These are phyloP conservation scores for Eulemur albifrons DNA, from an alignment of 2,797 vertebrate species.

Conservation along the genomic window DNA sequence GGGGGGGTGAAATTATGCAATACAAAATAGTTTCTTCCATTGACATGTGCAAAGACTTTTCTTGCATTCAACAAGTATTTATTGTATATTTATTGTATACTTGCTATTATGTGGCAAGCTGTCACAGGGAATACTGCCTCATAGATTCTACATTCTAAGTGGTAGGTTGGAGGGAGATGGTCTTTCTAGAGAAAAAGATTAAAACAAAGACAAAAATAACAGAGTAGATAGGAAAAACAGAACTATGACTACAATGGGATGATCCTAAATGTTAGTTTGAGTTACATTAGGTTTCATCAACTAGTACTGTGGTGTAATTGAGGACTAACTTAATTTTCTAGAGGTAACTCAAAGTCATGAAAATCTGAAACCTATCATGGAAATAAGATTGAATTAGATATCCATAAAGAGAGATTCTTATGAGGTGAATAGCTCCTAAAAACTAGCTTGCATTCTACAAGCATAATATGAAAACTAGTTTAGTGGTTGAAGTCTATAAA, in stretches of 20 bases:
- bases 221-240: neutral
- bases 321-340: neutral
- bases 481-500: neutral
- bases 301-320: neutral
- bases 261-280: neutral
- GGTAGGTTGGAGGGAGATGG: fast-evolving
- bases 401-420: neutral
- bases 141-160: neutral
- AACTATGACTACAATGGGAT: neutral
- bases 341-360: neutral
- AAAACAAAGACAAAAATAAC: neutral
- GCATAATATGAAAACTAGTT: neutral
- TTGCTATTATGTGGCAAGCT: neutral
- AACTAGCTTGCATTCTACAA: neutral
- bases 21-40: neutral
- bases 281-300: neutral
- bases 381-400: neutral
- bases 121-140: neutral
- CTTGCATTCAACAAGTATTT: neutral
- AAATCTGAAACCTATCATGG: neutral
- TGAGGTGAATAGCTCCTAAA: neutral
- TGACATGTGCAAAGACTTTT: neutral
- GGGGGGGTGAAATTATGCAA: neutral
- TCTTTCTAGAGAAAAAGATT: neutral
- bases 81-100: neutral